phyloP scores from a whole-genome alignment of 2,888 invertebrate genomes.

The Diaprepes abbreviatus region DNA sequence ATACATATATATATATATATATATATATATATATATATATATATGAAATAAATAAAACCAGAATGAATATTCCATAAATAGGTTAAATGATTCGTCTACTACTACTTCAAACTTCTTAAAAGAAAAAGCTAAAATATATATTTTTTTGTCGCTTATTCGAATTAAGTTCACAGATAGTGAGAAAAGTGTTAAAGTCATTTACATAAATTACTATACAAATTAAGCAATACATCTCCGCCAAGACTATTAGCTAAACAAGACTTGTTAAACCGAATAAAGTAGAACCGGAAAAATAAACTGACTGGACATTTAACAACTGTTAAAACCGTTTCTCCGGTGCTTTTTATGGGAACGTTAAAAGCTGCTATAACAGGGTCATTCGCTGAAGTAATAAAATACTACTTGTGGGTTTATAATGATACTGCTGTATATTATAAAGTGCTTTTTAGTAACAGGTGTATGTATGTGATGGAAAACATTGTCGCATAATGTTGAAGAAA shows the following conservation, averaged over 20 bases:
- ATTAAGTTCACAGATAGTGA: conserved; percentile 46
- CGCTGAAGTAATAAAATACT: neutral
- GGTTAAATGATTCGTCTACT: too few relatives aligned
- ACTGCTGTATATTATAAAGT: too few relatives aligned
- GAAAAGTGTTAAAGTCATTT: conserved; percentile 56
- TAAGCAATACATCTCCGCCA: conserved; percentile 53
- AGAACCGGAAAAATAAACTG: conserved; percentile 10
- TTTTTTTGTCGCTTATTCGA: conserved; percentile 28
- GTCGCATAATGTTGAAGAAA: too few relatives aligned
- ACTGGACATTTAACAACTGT: neutral
- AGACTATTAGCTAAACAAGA: conserved; percentile 21
- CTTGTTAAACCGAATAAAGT: neutral
- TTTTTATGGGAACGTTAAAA: neutral
- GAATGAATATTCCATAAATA: too few relatives aligned
- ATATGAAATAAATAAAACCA: too few relatives aligned
- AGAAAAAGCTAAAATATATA: conserved; percentile 18
- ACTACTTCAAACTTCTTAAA: neutral
- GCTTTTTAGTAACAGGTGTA: too few relatives aligned
- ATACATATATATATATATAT: too few relatives aligned
- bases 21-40: too few relatives aligned
- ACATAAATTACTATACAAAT: conserved; percentile 52
- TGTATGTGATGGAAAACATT: too few relatives aligned
- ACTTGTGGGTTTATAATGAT: too few relatives aligned
- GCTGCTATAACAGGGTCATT: neutral
- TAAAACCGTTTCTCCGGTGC: neutral